phyloP scores from a whole-genome alignment of 2,797 vertebrate genomes.

The Leptoclinus maculatus region DNA sequence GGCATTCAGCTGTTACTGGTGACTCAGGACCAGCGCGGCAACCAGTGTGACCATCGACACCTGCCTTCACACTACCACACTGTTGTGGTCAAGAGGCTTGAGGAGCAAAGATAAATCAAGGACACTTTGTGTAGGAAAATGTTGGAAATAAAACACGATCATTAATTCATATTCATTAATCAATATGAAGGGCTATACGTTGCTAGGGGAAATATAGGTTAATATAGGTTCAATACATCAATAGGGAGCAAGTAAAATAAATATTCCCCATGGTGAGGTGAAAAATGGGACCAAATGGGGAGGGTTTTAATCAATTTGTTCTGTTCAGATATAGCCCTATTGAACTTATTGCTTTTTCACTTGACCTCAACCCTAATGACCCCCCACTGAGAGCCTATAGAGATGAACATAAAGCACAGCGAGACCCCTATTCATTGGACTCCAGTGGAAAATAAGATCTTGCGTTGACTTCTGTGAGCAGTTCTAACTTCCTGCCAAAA shows the following conservation, averaged over 20 bases:
- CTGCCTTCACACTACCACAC: constrained; percentile 69
- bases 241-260: neutral
- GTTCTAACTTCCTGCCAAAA: constrained; percentile 41
- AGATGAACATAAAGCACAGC: constrained; percentile 30
- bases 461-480: constrained; percentile 15
- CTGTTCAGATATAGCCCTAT: constrained; percentile 13
- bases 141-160: neutral
- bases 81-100: constrained; percentile 46
- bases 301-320: constrained; percentile 30
- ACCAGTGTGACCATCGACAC: constrained; percentile 70
- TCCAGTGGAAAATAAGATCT: constrained; percentile 26
- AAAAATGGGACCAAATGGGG: constrained; percentile 1
- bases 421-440: constrained; percentile 17
- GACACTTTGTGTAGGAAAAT: neutral
- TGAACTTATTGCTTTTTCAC: constrained; percentile 36
- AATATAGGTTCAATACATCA: neutral
- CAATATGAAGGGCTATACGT: neutral
- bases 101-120: constrained; percentile 15
- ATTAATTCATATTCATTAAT: neutral
- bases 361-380: constrained; percentile 40
- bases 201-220: neutral
- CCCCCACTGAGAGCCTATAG: constrained; percentile 28
- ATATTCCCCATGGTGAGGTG: neutral
- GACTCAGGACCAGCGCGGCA: constrained; percentile 74
- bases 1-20: constrained; percentile 74